phyloP scores from a whole-genome alignment of 2,888 invertebrate species.

The Cryptocephalus moraei region DNA sequence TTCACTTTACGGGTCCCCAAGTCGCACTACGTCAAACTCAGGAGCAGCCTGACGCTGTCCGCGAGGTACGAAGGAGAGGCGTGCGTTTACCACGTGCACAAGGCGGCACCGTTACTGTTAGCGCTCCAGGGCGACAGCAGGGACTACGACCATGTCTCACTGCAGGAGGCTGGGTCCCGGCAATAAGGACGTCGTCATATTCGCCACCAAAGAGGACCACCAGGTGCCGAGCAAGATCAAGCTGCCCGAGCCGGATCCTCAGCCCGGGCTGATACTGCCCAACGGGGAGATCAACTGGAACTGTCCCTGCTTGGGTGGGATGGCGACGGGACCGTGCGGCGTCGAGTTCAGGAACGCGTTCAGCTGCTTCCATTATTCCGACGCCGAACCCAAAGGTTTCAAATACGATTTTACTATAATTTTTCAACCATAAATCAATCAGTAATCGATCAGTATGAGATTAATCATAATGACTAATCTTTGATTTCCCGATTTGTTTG shows the following conservation, averaged over 20 bases:
- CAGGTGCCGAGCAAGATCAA: constrained; percentile 57
- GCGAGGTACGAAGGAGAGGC: constrained; percentile 39
- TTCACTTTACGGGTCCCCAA: constrained; percentile 47
- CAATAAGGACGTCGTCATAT: constrained; percentile 75
- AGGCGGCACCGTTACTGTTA: constrained; percentile 40
- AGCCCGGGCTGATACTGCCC: constrained; percentile 70
- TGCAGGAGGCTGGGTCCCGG: constrained; percentile 40
- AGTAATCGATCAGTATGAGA: too few relatives aligned
- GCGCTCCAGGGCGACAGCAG: constrained; percentile 35
- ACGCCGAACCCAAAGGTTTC: constrained; percentile 75
- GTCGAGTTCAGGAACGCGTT: constrained; percentile 88
- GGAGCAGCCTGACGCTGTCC: constrained; percentile 47
- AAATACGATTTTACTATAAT: not conserved
- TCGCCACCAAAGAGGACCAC: constrained; percentile 73
- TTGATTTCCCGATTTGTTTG: too few relatives aligned
- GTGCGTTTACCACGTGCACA: constrained; percentile 46
- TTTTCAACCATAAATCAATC: too few relatives aligned
- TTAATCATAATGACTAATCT: too few relatives aligned
- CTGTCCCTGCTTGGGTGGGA: constrained; percentile 94
- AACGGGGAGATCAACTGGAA: constrained; percentile 94
- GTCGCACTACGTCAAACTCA: constrained; percentile 44
- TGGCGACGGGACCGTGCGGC: constrained; percentile 95
- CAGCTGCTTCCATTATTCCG: constrained; percentile 88
- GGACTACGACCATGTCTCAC: constrained; percentile 36
- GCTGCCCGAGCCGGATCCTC: constrained; percentile 62